phyloP scores from a whole-genome alignment of 2,797 vertebrate species.

The Artibeus lituratus region DNA sequence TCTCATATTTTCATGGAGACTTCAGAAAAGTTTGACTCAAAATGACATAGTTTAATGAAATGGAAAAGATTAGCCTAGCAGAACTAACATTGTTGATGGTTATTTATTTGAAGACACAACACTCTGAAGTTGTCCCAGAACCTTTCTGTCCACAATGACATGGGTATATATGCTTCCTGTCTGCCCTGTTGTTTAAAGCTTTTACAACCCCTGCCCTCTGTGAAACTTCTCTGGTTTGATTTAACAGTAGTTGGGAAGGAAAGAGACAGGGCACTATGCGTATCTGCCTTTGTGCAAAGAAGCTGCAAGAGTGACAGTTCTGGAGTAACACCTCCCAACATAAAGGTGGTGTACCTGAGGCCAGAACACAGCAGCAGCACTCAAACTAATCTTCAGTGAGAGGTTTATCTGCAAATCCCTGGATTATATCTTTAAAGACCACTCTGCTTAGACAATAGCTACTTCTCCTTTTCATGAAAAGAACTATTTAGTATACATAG shows the following conservation, averaged over 20 bases:
- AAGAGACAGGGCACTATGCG: background rate
- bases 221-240: constrained; percentile 18
- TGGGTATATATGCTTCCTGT: background rate
- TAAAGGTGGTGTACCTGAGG: background rate
- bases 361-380: background rate
- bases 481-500: constrained; percentile 5
- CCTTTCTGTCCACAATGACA: background rate
- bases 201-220: background rate
- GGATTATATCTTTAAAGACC: background rate
- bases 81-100: background rate
- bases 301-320: constrained; percentile 4
- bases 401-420: constrained; percentile 26
- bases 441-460: background rate
- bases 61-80: background rate
- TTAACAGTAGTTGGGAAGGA: background rate
- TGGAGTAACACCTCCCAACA: background rate
- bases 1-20: background rate
- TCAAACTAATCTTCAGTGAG: background rate
- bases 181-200: background rate
- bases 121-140: background rate
- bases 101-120: background rate
- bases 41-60: constrained; percentile 3
- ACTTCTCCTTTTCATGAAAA: background rate
- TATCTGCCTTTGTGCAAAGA: constrained; percentile 29
- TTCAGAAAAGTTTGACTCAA: background rate